These are phyloP conservation scores for Prenolepis imparis DNA, from an alignment of 2,888 invertebrate species.

Conservation along the genomic window DNA sequence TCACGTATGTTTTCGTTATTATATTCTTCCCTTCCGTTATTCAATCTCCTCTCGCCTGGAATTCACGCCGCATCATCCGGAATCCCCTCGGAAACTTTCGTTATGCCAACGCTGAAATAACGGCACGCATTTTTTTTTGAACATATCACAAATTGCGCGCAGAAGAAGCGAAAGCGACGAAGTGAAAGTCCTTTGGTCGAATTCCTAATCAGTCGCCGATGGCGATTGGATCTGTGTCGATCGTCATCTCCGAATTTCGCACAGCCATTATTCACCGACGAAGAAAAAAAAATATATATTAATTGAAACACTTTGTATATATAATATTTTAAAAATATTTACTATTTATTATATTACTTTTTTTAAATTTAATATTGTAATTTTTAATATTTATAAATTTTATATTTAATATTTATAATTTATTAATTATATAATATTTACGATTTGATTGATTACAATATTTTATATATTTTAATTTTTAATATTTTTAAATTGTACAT, in stretches of 20 bases:
- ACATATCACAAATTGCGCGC: neutral
- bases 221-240: slow-evolving; percentile 28
- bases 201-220: slow-evolving; percentile 56
- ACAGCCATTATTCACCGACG: neutral
- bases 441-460: no score
- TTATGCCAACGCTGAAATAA: slow-evolving; percentile 17
- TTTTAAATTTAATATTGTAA: neutral
- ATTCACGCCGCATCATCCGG: neutral
- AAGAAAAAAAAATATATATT: neutral
- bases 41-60: neutral
- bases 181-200: slow-evolving; percentile 67
- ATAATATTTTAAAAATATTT: neutral
- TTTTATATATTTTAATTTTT: no score
- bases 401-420: no score
- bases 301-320: neutral
- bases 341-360: neutral
- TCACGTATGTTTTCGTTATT: neutral
- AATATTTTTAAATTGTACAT: no score
- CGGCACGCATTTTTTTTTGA: slow-evolving; percentile 3
- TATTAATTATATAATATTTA: no score
- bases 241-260: slow-evolving; percentile 55
- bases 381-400: no score
- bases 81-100: neutral
- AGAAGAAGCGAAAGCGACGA: slow-evolving; percentile 64
- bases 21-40: neutral